Evolutionary conservation across 2,888 invertebrate genomes (phyloP).

Genomic region (Ormyrus labotus): DNA sequence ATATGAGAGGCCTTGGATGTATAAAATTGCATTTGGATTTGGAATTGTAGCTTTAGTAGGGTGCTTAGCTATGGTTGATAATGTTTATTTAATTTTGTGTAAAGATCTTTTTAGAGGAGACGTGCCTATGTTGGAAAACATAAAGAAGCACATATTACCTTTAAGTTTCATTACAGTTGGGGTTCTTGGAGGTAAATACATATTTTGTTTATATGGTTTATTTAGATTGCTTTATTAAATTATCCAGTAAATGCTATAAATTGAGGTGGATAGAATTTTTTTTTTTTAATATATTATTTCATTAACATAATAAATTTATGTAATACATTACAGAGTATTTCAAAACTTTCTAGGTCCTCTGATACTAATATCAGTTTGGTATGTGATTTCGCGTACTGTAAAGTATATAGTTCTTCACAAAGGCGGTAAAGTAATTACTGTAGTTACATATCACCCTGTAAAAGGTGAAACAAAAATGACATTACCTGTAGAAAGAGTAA

Average conservation of each 20-base stretch:
- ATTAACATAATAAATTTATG: neutral
- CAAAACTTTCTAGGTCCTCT: conserved; percentile 46
- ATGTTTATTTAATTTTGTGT: conserved; percentile 47
- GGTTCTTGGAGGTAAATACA: conserved; percentile 42
- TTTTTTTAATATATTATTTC: neutral
- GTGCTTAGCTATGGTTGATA: conserved; percentile 47
- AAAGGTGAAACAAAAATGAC: conserved; percentile 32
- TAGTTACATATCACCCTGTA: conserved; percentile 57
- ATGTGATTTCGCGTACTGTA: conserved; percentile 42
- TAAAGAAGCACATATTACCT: conserved; percentile 32
- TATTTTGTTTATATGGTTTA: too few species aligned
- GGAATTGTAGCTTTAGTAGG: conserved; percentile 21
- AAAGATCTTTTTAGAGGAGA: conserved; percentile 37
- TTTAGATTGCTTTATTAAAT: too few species aligned
- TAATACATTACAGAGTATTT: neutral
- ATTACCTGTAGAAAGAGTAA: conserved; percentile 59
- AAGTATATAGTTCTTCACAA: conserved; percentile 57
- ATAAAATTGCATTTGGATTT: conserved; percentile 36
- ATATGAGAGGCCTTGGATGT: conserved; percentile 49
- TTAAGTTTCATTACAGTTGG: conserved; percentile 20
- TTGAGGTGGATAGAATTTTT: too few species aligned
- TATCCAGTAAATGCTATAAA: too few species aligned
- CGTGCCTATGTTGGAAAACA: neutral
- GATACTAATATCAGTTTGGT: conserved; percentile 32
- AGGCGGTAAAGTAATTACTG: conserved; percentile 53